phyloP scores from a whole-genome alignment of 1,140 invertebrate species.

The Drosophila baimaii region DNA sequence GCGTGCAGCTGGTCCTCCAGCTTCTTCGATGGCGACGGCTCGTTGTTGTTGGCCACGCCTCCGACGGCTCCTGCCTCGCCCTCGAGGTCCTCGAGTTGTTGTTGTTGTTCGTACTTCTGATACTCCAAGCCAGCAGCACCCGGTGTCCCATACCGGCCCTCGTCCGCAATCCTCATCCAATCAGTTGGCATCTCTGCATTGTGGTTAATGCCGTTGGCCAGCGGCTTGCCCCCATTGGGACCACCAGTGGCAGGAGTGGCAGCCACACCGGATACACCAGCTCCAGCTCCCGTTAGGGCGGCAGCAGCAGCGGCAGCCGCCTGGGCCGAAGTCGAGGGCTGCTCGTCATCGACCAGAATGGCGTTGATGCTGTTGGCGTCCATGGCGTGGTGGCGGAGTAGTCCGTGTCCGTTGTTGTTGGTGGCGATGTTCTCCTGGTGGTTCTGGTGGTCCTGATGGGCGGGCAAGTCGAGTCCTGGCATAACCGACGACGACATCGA shows the following conservation, averaged over 20 bases:
- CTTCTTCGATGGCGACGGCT: slow-evolving; percentile 59
- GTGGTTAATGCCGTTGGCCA: slow-evolving; percentile 58
- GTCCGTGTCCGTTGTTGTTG: slow-evolving; percentile 40
- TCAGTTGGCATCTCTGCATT: slow-evolving; percentile 82
- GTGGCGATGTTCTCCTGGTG: slow-evolving; percentile 46
- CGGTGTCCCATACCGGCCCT: slow-evolving; percentile 84
- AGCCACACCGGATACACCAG: slow-evolving; percentile 15
- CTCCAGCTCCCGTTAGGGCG: background rate
- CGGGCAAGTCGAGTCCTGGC: slow-evolving; percentile 70
- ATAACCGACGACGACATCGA: slow-evolving; percentile 82
- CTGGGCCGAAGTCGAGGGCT: slow-evolving; percentile 80
- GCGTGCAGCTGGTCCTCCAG: slow-evolving; percentile 72
- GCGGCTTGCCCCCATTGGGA: slow-evolving; percentile 42
- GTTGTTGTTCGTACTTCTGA: slow-evolving; percentile 81
- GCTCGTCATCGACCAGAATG: slow-evolving; percentile 76
- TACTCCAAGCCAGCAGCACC: slow-evolving; percentile 84
- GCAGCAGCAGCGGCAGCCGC: slow-evolving; percentile 57
- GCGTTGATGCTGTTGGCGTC: slow-evolving; percentile 75
- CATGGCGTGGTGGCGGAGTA: slow-evolving; percentile 39
- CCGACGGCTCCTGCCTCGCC: slow-evolving; percentile 42
- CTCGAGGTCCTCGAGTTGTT: slow-evolving; percentile 59
- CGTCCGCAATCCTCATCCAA: slow-evolving; percentile 84
- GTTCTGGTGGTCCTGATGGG: slow-evolving; percentile 23
- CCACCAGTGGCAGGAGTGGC: slow-evolving; percentile 14
- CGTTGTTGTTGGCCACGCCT: slow-evolving; percentile 42